phyloP scores from a whole-genome alignment of 1,140 invertebrate genomes.

The Calosoma granatense region DNA sequence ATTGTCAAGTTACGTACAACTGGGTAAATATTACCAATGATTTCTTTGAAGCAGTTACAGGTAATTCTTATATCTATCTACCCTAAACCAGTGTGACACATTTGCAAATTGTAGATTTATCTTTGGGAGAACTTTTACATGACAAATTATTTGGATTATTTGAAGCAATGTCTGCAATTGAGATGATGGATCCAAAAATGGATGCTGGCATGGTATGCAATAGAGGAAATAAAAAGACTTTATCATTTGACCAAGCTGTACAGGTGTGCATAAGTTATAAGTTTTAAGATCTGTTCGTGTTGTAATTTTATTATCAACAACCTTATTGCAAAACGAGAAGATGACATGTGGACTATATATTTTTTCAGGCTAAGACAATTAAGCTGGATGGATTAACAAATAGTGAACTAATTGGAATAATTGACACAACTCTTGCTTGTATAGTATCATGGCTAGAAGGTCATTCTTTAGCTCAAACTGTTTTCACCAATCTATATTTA shows the following conservation, averaged over 20 bases:
- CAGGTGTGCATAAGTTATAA: constrained; percentile 40
- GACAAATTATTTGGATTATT: constrained; percentile 85
- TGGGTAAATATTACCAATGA: constrained; percentile 70
- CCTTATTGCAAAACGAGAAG: not conserved
- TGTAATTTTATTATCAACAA: not conserved
- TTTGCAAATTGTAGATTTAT: constrained; percentile 47
- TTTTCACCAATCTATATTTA: constrained; percentile 93
- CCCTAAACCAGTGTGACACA: constrained; percentile 6
- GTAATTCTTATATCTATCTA: constrained; percentile 37
- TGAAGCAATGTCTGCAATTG: constrained; percentile 98
- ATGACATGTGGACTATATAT: not conserved
- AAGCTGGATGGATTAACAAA: constrained; percentile 68
- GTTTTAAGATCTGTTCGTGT: not conserved
- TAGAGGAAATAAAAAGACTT: constrained; percentile 67
- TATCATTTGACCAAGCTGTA: constrained; percentile 82
- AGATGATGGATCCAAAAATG: constrained; percentile 99
- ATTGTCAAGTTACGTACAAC: constrained; percentile 43
- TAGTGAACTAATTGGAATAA: constrained; percentile 73
- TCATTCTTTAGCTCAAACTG: constrained; percentile 91
- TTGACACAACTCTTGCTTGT: constrained; percentile 86
- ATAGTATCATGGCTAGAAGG: constrained; percentile 92
- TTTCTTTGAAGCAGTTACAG: constrained; percentile 64
- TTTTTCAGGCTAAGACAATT: constrained; percentile 56
- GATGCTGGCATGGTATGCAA: constrained; percentile 97
- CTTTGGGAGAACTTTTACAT: constrained; percentile 80